These are phyloP conservation scores for Tachuris rubrigastra DNA, from an alignment of 2,113 vertebrate genomes.

Conservation along the genomic window DNA sequence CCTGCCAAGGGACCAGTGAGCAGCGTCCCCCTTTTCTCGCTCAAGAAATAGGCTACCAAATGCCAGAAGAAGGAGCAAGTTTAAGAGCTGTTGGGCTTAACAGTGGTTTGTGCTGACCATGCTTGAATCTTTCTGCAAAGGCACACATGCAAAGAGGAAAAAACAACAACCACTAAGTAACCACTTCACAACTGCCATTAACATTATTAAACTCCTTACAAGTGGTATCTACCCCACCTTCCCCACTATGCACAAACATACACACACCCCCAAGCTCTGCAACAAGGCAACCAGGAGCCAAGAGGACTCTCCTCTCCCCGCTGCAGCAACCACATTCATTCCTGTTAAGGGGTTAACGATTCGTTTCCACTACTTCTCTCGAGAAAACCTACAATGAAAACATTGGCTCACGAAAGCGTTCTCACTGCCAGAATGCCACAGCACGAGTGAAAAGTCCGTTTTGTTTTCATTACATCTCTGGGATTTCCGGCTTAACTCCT, in stretches of 20 bases:
- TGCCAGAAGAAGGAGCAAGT: not conserved
- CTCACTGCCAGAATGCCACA: conserved; percentile 77
- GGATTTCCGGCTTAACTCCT: conserved; percentile 79
- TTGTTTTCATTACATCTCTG: conserved; percentile 80
- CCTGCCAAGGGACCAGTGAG: not conserved
- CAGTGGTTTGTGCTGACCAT: not conserved
- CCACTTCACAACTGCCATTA: conserved; percentile 63
- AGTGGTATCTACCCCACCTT: conserved; percentile 39
- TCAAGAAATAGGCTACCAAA: not conserved
- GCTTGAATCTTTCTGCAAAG: not conserved
- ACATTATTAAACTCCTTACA: conserved; percentile 59
- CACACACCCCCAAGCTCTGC: conserved; percentile 46
- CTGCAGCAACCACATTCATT: conserved; percentile 63
- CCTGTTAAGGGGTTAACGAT: conserved; percentile 76
- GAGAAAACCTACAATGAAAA: conserved; percentile 79
- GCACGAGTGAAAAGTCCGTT: conserved; percentile 76
- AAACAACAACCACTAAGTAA: conserved; percentile 59
- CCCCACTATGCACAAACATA: conserved; percentile 41
- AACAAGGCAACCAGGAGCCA: conserved; percentile 17
- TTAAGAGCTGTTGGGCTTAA: conserved; percentile 19
- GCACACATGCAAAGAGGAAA: conserved; percentile 32
- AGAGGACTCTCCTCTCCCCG: not conserved
- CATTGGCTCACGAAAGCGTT: conserved; percentile 73
- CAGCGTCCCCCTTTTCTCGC: not conserved
- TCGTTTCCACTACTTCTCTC: conserved; percentile 77